Base-by-base conservation (phyloP, 2,888 invertebrate species). In the Serrognathus titanus region DNA sequence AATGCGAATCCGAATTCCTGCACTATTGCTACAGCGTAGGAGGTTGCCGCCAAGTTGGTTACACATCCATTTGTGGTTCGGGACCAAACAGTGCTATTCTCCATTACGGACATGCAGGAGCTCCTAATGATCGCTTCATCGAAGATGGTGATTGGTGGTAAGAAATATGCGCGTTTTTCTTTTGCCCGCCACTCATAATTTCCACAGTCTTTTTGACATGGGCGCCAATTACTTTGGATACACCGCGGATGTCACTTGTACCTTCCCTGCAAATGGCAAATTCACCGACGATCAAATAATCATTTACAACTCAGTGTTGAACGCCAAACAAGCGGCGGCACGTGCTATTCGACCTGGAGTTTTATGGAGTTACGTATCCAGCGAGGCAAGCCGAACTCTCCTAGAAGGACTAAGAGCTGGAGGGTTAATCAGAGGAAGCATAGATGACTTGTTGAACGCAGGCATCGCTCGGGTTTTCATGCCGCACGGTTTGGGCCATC, bases 201-300 rank as follows among this genome's bases (percentile, higher is more conserved):
- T 35, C 12, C 75, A 76, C 24, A 31, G 92, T 70, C 80, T 97
- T 7, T 96, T 96, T 77, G 98, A 99, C 77, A 97, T 99, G 97
- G 99, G 99, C 3, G 96, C 90, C 24, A 95, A 96, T 76, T 98
- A 98, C 76, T 94, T 90, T 67, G 96, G 96, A 35, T 99, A 97
- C 75, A 88, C 93, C 0, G 94, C 97, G 0, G 98, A 99, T 72
- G 97, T 99, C 53, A 99, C 99, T 0, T 96, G 96, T 76, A 89
- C 92, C 2, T 99, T 92, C 76, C 99, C 99, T 0, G 92, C 88
- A 4, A 95, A 89, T 79, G 98, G 98, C 5, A 94, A 92, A 78
- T 99, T 99, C 75, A 92, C 91, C 0, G 83, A 84, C 0, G 88
- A 96, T 69, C 98, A 99, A 78, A 92, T 88, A 71, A 79, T 92